These are phyloP conservation scores for Pelecanoides urinatrix DNA, from an alignment of 2,113 vertebrate species.

Conservation along the genomic window DNA sequence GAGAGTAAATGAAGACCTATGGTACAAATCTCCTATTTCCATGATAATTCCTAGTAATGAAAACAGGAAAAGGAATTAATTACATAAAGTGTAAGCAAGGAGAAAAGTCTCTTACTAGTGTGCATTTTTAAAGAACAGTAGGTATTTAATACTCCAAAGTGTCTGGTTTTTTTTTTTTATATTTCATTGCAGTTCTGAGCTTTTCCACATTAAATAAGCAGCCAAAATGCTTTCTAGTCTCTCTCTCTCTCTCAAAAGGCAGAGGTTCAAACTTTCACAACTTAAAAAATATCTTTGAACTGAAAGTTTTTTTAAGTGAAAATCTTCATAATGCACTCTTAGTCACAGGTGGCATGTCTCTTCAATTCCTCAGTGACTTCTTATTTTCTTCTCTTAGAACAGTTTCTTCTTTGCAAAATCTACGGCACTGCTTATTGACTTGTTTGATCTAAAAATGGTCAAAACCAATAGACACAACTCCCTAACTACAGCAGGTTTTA, in stretches of 20 bases:
- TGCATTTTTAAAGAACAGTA: neutral
- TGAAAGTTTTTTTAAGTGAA: neutral
- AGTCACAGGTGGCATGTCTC: neutral
- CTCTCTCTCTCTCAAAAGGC: neutral
- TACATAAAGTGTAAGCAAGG: neutral
- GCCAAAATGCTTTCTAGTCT: neutral
- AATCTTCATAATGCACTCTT: neutral
- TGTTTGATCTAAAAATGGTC: neutral
- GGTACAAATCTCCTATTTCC: neutral
- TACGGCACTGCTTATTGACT: neutral
- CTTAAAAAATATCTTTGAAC: constrained; percentile 4
- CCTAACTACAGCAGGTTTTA: neutral
- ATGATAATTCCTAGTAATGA: neutral
- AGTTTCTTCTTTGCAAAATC: neutral
- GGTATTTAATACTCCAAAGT: neutral
- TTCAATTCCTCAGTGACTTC: neutral
- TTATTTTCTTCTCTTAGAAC: neutral
- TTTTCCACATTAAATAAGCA: neutral
- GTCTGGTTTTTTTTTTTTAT: neutral
- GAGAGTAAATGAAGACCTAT: neutral
- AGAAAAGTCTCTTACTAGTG: neutral
- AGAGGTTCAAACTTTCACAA: constrained; percentile 17
- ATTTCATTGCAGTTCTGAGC: neutral
- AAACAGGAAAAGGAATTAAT: neutral
- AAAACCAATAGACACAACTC: neutral